Base-by-base conservation (phyloP, 1,140 invertebrate genomes). In the Zaprionus capensis region DNA sequence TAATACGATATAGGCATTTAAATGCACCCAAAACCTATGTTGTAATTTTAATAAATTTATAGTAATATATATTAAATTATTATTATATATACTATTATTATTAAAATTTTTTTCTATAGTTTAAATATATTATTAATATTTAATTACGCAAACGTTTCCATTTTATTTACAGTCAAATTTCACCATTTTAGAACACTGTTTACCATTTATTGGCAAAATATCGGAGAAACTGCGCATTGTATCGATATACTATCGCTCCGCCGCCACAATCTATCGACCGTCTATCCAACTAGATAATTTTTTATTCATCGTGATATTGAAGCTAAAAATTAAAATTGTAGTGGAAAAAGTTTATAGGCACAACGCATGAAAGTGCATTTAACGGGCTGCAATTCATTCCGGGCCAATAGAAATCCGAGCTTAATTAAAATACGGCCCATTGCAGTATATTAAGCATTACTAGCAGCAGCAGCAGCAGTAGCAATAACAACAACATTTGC, bases 361-460 rank as follows among this genome's bases (percentile, higher is more conserved):
- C 46, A 58, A 71, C 81, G 80, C 61, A 82, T 88, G 80, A 41
- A 63, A 88, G 81, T 87, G 84, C 83, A 87, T 88, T 84, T 88
- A 87, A 66, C 71, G 68, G 71, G 63, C 71, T 78, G 84, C 74
- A 81, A 76, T 78, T 73, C 84, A 87, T 87, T 87, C 84, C 84
- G 78, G 71, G 46, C 53, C 55, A 57, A 38, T 14, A 53, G 36
- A 70, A 34, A 74, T 62, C 41, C 70, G 65, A 78, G 56, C 38
- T 61, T 38, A 56, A 66, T 41, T 14, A 17, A 71, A 64, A 71
- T 46, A 68, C 67, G 57, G 58, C 41, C 75, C 70, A 66, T 12
- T 51, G 41, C 55, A 67, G 46, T 49, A 22, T 7, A 51, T 24
- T 12, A 14, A 22, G 41, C 41, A 34, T 59, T 28, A 44, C 22